Evolutionary conservation across 2,888 invertebrate genomes (phyloP).

Genomic region (Pardosa pseudoannulata): DNA sequence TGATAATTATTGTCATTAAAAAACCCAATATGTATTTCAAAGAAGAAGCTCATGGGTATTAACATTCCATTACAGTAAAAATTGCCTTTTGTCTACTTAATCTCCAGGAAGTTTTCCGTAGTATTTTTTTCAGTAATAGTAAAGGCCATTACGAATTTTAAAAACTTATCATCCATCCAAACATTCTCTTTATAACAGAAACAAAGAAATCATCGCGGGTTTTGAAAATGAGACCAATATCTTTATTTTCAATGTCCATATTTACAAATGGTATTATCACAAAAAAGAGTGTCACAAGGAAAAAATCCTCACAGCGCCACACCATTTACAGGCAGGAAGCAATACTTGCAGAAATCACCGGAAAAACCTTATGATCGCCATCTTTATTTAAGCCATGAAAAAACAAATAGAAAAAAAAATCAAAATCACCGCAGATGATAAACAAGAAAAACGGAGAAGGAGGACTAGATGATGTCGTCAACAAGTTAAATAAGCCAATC

Average conservation of each 20-base stretch:
- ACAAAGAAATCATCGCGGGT: neutral
- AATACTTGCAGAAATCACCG: constrained; percentile 14
- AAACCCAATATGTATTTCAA: no score
- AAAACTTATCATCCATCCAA: no score
- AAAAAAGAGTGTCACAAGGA: neutral
- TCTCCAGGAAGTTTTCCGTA: no score
- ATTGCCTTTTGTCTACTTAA: no score
- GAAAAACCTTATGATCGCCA: constrained; percentile 32
- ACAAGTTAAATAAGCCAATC: constrained; percentile 61
- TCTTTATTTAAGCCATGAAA: constrained; percentile 32
- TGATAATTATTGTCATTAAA: no score
- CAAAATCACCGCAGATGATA: neutral
- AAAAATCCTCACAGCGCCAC: neutral
- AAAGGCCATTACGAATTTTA: no score
- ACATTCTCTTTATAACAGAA: neutral
- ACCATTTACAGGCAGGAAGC: constrained; percentile 31
- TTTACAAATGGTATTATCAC: neutral
- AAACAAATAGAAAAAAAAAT: constrained; percentile 16
- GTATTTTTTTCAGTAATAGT: no score
- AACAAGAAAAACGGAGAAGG: constrained; percentile 24
- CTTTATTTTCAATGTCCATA: neutral
- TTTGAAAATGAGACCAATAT: neutral
- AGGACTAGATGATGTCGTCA: constrained; percentile 40
- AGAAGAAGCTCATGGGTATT: no score
- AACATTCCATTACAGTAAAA: no score